phyloP scores from a whole-genome alignment of 2,113 vertebrate genomes.

The Thalassarche chlororhynchos region DNA sequence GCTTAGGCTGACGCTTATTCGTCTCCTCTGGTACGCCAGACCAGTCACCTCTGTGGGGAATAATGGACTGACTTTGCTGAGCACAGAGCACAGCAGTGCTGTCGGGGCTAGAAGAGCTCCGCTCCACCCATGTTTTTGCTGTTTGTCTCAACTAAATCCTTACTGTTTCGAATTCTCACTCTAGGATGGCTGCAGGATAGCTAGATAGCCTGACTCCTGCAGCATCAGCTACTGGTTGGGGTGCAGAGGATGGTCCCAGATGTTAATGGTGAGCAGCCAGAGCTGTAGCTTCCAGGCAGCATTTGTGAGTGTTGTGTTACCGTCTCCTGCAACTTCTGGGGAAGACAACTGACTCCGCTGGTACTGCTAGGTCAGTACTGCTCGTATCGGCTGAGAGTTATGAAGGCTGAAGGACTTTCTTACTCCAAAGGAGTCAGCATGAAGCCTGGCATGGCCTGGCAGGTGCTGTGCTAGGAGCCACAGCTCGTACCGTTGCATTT shows the following conservation, averaged over 20 bases:
- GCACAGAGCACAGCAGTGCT: background rate
- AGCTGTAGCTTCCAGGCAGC: background rate
- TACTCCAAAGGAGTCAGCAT: too few species aligned
- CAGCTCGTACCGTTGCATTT: rapidly evolving
- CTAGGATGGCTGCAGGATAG: background rate
- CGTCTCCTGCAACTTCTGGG: background rate
- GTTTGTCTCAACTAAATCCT: background rate
- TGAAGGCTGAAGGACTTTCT: background rate
- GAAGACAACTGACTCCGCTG: background rate
- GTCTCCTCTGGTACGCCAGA: too few species aligned
- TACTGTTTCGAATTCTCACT: background rate
- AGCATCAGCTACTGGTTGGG: background rate
- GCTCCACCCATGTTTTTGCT: too few species aligned
- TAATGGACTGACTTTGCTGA: background rate
- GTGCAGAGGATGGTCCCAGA: background rate
- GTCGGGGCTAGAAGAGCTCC: background rate
- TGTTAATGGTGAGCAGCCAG: background rate
- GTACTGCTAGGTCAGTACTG: background rate
- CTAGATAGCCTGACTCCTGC: too few species aligned
- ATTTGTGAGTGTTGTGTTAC: too few species aligned
- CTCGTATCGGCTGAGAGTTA: rapidly evolving
- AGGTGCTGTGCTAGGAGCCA: background rate
- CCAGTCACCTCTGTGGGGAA: background rate
- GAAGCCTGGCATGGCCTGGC: background rate
- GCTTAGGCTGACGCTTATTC: too few species aligned